Conservation (phyloP, 2,888 invertebrate species). For the Ischnus inquisitorius region DNA sequence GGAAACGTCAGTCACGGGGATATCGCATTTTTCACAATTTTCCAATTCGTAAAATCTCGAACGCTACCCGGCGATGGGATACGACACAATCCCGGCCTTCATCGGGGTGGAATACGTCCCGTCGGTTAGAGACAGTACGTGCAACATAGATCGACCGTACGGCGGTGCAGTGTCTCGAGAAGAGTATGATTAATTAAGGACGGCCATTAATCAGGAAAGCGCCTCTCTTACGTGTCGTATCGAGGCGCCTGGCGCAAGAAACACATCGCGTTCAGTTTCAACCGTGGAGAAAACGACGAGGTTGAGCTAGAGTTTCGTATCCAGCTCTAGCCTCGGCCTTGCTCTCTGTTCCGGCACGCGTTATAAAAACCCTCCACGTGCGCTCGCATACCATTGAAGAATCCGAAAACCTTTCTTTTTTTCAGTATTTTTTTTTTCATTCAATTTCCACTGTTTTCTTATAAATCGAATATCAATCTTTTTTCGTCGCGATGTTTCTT, state of each 20-base stretch:
- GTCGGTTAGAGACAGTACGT: background rate
- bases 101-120: background rate
- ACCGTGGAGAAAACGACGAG: constrained; percentile 14
- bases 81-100: constrained; percentile 1
- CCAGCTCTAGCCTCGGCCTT: background rate
- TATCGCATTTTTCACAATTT: constrained; percentile 57
- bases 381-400: constrained; percentile 4
- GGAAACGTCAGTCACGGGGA: background rate
- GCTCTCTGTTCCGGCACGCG: background rate
- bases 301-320: background rate
- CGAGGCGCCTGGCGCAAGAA: constrained; percentile 56
- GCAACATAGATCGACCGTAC: background rate
- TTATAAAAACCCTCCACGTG: constrained; percentile 16
- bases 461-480: no score
- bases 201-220: constrained; percentile 63
- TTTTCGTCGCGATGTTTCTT: background rate
- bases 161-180: constrained; percentile 20
- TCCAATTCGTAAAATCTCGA: constrained; percentile 43
- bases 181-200: constrained; percentile 65
- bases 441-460: background rate
- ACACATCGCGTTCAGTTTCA: constrained; percentile 32
- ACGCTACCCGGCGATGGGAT: constrained; percentile 22
- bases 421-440: background rate
- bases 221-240: constrained; percentile 50
- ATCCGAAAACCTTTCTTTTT: constrained; percentile 1